Evolutionary conservation across 1,140 invertebrate species (phyloP).

Genomic region (Epicauta chinensis): DNA sequence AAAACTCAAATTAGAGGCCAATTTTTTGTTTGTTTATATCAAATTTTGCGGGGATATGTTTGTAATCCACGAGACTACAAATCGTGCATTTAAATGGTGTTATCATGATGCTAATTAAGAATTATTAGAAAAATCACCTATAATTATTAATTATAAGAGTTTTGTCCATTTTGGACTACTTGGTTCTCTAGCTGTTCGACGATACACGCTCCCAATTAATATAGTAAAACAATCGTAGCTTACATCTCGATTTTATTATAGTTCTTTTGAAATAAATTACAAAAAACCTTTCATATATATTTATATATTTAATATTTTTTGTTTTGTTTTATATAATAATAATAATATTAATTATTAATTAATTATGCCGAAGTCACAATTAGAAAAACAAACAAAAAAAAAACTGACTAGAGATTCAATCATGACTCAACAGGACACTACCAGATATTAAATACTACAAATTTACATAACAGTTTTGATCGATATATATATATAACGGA

Average conservation of each 20-base stretch:
- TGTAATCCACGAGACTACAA: background rate
- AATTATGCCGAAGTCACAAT: slow-evolving; percentile 28
- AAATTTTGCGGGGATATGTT: background rate
- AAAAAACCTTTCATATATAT: slow-evolving; percentile 13
- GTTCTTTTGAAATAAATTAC: slow-evolving; percentile 31
- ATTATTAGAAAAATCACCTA: slow-evolving; percentile 2
- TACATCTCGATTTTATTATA: slow-evolving; percentile 20
- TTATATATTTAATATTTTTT: too few relatives aligned
- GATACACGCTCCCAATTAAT: slow-evolving; percentile 23
- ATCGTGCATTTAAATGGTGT: too few relatives aligned
- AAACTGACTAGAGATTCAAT: slow-evolving; percentile 32
- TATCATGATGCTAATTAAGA: too few relatives aligned
- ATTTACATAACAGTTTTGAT: slow-evolving; percentile 15
- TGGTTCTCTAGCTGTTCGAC: slow-evolving; percentile 30
- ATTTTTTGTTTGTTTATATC: slow-evolving; percentile 3
- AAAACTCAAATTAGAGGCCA: too few relatives aligned
- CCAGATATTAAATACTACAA: slow-evolving; percentile 34
- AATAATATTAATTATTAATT: slow-evolving; percentile 1
- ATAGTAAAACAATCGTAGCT: slow-evolving; percentile 17
- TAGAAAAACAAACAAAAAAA: slow-evolving; percentile 30
- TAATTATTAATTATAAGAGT: slow-evolving; percentile 16
- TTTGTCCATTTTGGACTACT: slow-evolving; percentile 41
- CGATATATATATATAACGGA: background rate
- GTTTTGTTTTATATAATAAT: too few relatives aligned
- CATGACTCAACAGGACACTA: slow-evolving; percentile 31